Percentiles rank a stretch among this genome's conserved stretches.
phyloP scores from a whole-genome alignment of 1,140 invertebrate genomes.

The Drosophila micromelanica region DNA sequence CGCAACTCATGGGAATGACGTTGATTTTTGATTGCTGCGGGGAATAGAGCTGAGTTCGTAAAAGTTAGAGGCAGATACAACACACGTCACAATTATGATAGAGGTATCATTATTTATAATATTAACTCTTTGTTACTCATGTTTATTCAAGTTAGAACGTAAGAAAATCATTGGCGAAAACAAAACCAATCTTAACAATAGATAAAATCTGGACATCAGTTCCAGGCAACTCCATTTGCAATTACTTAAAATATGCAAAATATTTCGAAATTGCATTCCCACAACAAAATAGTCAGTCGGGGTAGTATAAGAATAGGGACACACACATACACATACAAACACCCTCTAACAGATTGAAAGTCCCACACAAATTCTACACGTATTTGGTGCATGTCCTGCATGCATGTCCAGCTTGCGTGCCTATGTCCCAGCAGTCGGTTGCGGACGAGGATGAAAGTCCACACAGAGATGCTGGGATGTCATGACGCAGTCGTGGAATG shows the following conservation, averaged over 20 bases:
- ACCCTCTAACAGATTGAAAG: slow-evolving; percentile 4
- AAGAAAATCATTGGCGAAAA: too few relatives aligned
- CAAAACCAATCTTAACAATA: neutral
- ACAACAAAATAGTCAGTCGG: slow-evolving; percentile 40
- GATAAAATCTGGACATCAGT: slow-evolving; percentile 17
- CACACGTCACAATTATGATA: neutral
- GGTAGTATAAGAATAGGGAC: slow-evolving; percentile 18
- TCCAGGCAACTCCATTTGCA: slow-evolving; percentile 53
- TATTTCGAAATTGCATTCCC: slow-evolving; percentile 71
- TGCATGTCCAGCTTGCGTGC: slow-evolving; percentile 21
- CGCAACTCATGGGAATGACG: slow-evolving; percentile 47
- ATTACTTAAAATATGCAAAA: slow-evolving; percentile 74
- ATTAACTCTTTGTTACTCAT: too few relatives aligned
- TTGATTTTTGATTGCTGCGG: slow-evolving; percentile 60
- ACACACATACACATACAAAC: slow-evolving; percentile 1
- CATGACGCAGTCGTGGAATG: slow-evolving; percentile 20
- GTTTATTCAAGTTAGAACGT: too few relatives aligned
- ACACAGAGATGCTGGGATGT: slow-evolving; percentile 43
- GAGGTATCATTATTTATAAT: neutral
- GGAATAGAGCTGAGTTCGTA: slow-evolving; percentile 4
- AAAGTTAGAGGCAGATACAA: too few relatives aligned
- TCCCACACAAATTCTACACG: neutral
- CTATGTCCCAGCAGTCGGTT: slow-evolving; percentile 35
- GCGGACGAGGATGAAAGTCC: slow-evolving; percentile 45
- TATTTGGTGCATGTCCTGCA: slow-evolving; percentile 1